Percentiles rank a stretch among this genome's conserved stretches.
Evolutionary conservation across 2,888 invertebrate genomes (phyloP).

Genomic region (Chrysolina haemoptera): DNA sequence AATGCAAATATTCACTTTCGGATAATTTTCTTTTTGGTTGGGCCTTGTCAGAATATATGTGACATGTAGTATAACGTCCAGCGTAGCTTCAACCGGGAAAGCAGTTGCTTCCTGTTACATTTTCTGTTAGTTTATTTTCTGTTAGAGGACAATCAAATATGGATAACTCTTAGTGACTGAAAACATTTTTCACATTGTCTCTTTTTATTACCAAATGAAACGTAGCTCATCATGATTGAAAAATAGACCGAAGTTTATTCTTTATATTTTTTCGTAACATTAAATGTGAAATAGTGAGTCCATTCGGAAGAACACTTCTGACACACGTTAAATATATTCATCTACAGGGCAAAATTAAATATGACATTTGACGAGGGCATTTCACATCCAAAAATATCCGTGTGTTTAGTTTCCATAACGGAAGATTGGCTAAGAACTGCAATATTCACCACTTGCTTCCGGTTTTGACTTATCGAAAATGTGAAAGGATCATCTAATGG

Average conservation of each 20-base stretch:
- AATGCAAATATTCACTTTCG: too few relatives aligned
- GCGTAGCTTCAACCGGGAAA: too few relatives aligned
- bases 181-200: too few relatives aligned
- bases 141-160: too few relatives aligned
- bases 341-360: slow-evolving; percentile 21
- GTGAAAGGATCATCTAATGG: slow-evolving; percentile 35
- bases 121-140: too few relatives aligned
- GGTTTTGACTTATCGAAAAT: slow-evolving; percentile 25
- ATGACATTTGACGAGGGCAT: slow-evolving; percentile 24
- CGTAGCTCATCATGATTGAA: too few relatives aligned
- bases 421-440: slow-evolving; percentile 32
- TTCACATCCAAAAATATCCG: slow-evolving; percentile 32
- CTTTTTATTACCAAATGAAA: too few relatives aligned
- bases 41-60: too few relatives aligned
- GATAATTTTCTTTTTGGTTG: too few relatives aligned
- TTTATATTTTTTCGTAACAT: background rate
- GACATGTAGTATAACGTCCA: too few relatives aligned
- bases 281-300: background rate
- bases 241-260: background rate
- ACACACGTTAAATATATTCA: slow-evolving; percentile 5
- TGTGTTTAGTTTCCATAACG: background rate
- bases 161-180: too few relatives aligned
- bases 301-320: slow-evolving; percentile 14
- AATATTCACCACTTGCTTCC: slow-evolving; percentile 30
- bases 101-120: too few relatives aligned